Conservation (phyloP, 2,797 vertebrate genomes). For the Parauchenoglanis punctatus region DNA sequence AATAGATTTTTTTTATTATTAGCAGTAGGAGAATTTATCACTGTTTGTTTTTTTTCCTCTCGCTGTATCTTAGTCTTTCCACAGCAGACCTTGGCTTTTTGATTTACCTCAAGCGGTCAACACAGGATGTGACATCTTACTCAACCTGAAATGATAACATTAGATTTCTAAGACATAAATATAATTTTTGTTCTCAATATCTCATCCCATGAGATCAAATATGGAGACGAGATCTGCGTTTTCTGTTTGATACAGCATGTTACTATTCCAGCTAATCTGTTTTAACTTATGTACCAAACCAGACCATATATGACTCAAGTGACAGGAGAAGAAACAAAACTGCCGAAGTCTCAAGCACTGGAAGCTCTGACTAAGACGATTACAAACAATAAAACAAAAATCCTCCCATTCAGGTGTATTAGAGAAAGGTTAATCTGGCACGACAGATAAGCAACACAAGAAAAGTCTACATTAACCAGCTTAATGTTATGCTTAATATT, state of each 20-base stretch:
- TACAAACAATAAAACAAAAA: background rate
- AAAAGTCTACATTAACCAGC: background rate
- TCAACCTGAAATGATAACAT: background rate
- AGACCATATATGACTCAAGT: background rate
- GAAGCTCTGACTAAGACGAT: background rate
- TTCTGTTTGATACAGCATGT: background rate
- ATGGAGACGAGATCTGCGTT: background rate
- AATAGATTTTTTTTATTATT: too few relatives aligned
- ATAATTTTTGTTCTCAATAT: background rate
- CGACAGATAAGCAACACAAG: background rate
- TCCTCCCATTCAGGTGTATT: background rate
- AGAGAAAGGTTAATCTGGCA: background rate
- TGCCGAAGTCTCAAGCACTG: background rate
- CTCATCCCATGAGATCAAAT: background rate
- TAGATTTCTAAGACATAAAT: background rate
- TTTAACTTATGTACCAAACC: background rate
- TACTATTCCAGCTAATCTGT: background rate
- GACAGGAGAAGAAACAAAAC: background rate
- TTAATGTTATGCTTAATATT: background rate
- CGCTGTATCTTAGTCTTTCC: background rate
- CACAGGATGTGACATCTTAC: background rate
- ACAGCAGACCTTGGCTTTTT: background rate
- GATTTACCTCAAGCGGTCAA: background rate
- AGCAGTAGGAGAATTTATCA: background rate
- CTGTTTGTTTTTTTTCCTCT: background rate